Percentiles rank a stretch among this genome's conserved stretches.
phyloP scores from a whole-genome alignment of 2,797 vertebrate genomes.

The Kryptopterus vitreolus region DNA sequence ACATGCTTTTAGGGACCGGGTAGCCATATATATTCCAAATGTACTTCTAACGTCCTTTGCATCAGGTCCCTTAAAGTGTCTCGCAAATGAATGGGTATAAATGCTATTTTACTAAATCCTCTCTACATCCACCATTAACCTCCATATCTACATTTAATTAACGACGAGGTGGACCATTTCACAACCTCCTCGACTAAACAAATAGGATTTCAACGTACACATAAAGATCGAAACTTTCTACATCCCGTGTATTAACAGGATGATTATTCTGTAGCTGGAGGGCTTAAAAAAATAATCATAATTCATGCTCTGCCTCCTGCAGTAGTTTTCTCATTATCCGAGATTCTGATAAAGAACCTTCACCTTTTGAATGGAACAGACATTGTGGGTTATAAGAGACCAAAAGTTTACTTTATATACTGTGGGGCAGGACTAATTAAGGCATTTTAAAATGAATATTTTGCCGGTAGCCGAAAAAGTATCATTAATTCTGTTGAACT shows the following conservation, averaged over 20 bases:
- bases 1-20: conserved; percentile 8
- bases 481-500: neutral
- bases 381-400: neutral
- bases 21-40: conserved; percentile 10
- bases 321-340: conserved; percentile 2
- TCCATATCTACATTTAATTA: neutral
- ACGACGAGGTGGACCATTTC: neutral
- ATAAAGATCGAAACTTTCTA: conserved; percentile 3
- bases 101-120: neutral
- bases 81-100: neutral
- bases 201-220: conserved; percentile 5
- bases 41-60: conserved; percentile 14
- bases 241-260: conserved; percentile 4
- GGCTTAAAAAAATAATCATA: neutral
- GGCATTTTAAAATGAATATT: neutral
- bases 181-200: conserved; percentile 9
- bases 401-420: neutral
- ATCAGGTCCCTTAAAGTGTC: neutral
- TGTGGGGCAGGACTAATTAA: neutral
- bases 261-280: neutral
- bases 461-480: neutral
- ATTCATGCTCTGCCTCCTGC: neutral
- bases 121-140: neutral
- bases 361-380: neutral
- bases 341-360: neutral